phyloP scores from a whole-genome alignment of 1,140 invertebrate species.

The Trachymyrmex septentrionalis region DNA sequence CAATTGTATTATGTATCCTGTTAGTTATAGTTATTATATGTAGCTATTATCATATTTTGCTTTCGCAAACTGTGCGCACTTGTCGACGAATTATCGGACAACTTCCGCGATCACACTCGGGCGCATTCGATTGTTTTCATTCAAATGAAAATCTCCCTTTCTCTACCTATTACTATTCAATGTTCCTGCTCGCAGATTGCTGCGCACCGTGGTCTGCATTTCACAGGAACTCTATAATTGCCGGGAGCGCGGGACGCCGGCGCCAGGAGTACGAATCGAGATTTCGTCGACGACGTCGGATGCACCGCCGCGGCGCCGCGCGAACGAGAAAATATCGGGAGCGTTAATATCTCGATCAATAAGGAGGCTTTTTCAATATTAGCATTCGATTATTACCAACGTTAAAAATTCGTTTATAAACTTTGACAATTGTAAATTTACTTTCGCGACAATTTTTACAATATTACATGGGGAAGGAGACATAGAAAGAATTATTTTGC shows the following conservation, averaged over 20 bases:
- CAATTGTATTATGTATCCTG: too few relatives aligned
- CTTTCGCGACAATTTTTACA: not conserved
- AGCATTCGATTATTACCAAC: not conserved
- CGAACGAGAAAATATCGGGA: not conserved
- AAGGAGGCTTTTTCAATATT: not conserved
- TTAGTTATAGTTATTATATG: not conserved
- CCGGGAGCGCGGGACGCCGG: constrained; percentile 7
- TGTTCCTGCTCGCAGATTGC: constrained; percentile 23
- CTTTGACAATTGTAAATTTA: not conserved
- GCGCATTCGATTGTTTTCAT: constrained; percentile 36
- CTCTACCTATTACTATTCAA: constrained; percentile 14
- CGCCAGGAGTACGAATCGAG: constrained; percentile 62
- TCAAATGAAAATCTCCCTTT: constrained; percentile 40
- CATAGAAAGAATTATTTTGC: too few relatives aligned
- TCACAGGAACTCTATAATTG: constrained; percentile 42
- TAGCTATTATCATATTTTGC: constrained; percentile 7
- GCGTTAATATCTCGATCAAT: not conserved
- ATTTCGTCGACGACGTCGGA: constrained; percentile 49
- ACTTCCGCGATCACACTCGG: constrained; percentile 21
- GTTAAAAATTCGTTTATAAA: not conserved
- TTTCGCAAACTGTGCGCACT: not conserved
- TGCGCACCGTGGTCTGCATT: constrained; percentile 24
- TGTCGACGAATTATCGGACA: not conserved
- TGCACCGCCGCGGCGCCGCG: not conserved
- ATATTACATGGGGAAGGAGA: not conserved